Conservation (phyloP, 1,140 invertebrate species). For the Nymphalis io region DNA sequence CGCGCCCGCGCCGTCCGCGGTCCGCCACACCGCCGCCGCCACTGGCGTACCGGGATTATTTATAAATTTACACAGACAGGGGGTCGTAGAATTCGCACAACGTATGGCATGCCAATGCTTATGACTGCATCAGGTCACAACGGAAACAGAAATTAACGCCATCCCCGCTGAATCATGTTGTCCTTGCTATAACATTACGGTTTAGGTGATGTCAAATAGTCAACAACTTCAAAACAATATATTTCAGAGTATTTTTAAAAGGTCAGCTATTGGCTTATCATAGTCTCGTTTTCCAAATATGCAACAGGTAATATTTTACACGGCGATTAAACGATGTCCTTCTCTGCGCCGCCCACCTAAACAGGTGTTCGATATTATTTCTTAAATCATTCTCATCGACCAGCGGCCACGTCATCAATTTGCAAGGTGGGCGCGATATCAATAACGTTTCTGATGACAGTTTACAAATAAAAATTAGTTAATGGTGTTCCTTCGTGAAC, state of each 20-base stretch:
- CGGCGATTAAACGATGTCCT: constrained; percentile 33
- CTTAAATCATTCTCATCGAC: constrained; percentile 44
- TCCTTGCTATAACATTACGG: neutral
- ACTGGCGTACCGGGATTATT: constrained; percentile 77
- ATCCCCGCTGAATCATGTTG: constrained; percentile 29
- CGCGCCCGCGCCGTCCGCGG: constrained; percentile 77
- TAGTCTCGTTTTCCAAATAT: constrained; percentile 30
- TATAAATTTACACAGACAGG: constrained; percentile 78
- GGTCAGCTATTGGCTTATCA: neutral
- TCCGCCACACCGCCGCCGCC: constrained; percentile 71
- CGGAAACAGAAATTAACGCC: constrained; percentile 57
- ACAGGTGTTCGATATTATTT: constrained; percentile 58
- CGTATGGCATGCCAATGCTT: constrained; percentile 68
- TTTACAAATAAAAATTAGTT: constrained; percentile 8
- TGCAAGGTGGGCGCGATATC: constrained; percentile 37
- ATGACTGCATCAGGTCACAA: constrained; percentile 65
- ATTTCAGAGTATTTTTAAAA: neutral
- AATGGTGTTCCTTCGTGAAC: neutral
- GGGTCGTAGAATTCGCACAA: constrained; percentile 79
- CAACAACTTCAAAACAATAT: too few species aligned
- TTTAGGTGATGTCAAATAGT: neutral
- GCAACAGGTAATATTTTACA: constrained; percentile 45
- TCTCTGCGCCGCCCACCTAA: constrained; percentile 59
- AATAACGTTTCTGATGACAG: constrained; percentile 26
- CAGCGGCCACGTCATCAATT: constrained; percentile 42